phyloP scores from a whole-genome alignment of 2,888 invertebrate genomes.

The Acanthosepion pharaonis region DNA sequence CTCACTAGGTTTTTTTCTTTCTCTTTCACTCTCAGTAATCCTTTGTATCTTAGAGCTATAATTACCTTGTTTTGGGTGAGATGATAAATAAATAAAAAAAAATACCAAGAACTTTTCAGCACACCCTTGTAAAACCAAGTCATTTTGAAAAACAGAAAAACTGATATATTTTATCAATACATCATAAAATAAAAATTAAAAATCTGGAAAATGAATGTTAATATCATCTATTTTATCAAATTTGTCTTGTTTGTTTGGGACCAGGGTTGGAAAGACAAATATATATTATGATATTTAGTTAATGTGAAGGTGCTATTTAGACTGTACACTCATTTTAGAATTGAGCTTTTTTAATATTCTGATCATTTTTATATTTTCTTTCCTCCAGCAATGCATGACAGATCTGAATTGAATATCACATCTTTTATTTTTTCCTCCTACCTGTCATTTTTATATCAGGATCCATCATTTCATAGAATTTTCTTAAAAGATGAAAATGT shows the following conservation, averaged over 20 bases:
- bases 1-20: no score
- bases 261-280: neutral
- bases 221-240: no score
- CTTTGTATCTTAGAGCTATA: no score
- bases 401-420: no score
- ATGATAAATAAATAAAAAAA: neutral
- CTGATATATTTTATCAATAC: neutral
- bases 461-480: no score
- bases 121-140: neutral
- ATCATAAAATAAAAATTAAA: neutral
- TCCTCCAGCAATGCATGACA: no score
- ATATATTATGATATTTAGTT: neutral
- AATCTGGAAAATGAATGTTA: neutral
- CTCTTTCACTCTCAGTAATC: no score
- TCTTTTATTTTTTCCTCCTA: no score
- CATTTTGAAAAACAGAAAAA: neutral
- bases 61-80: no score
- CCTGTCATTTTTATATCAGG: no score
- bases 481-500: no score
- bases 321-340: neutral
- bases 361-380: neutral
- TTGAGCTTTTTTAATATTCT: neutral
- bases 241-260: neutral
- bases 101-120: no score
- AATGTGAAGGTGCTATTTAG: neutral